phyloP scores from a whole-genome alignment of 1,140 invertebrate genomes.

The Diprion similis region DNA sequence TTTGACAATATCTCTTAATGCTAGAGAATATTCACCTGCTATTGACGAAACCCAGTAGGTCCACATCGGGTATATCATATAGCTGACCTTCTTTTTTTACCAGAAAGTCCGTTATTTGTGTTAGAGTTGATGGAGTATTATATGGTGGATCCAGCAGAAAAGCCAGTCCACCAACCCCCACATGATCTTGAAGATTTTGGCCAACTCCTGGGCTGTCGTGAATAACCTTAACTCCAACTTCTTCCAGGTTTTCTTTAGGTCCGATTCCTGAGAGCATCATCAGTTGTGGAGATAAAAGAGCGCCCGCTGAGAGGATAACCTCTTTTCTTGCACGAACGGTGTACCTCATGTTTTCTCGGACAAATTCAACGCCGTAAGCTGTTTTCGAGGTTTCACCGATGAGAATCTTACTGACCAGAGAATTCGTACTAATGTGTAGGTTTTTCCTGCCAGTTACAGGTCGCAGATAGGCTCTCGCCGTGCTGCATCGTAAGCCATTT shows the following conservation, averaged over 20 bases:
- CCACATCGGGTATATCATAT: constrained; percentile 70
- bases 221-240: constrained; percentile 62
- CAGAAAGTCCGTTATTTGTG: constrained; percentile 55
- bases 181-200: constrained; percentile 81
- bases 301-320: constrained; percentile 66
- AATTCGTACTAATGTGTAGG: constrained; percentile 72
- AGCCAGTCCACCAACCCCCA: constrained; percentile 72
- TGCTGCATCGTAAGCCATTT: constrained; percentile 73
- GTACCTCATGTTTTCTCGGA: constrained; percentile 61
- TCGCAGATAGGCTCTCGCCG: constrained; percentile 72
- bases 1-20: background rate
- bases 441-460: constrained; percentile 70
- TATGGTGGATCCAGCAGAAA: constrained; percentile 69
- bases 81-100: constrained; percentile 59
- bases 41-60: constrained; percentile 72
- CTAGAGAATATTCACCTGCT: constrained; percentile 51
- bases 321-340: constrained; percentile 61
- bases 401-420: constrained; percentile 71
- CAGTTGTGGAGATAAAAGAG: constrained; percentile 66
- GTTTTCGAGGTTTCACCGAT: constrained; percentile 67
- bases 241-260: constrained; percentile 59
- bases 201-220: constrained; percentile 78
- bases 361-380: constrained; percentile 73
- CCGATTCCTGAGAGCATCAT: constrained; percentile 70
- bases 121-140: constrained; percentile 58